Conservation (phyloP, 2,888 invertebrate species). For the Fragum fragum region DNA sequence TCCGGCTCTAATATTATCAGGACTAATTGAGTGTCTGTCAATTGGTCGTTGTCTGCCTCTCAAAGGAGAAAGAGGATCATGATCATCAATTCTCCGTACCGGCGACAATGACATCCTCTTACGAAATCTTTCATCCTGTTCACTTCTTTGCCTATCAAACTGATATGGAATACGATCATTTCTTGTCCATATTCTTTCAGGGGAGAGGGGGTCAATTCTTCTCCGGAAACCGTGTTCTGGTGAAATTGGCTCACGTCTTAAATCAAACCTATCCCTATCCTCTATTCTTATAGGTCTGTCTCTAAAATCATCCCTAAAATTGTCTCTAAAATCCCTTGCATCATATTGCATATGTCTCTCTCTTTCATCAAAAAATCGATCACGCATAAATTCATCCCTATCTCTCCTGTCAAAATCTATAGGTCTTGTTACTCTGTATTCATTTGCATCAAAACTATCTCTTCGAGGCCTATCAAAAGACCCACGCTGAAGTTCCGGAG, state of each 20-base stretch:
- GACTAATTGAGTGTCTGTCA: background rate
- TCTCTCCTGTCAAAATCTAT: constrained; percentile 18
- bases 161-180: background rate
- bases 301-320: constrained; percentile 12
- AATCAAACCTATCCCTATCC: constrained; percentile 5
- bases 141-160: background rate
- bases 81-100: background rate
- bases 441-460: background rate
- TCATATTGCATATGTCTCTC: background rate
- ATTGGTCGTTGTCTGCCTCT: background rate
- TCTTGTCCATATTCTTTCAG: background rate
- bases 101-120: constrained; percentile 27
- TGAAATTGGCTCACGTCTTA: constrained; percentile 7
- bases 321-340: background rate
- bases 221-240: constrained; percentile 1
- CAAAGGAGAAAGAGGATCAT: background rate
- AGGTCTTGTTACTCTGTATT: constrained; percentile 1
- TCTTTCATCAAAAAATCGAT: background rate
- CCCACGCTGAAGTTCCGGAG: constrained; percentile 1
- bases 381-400: background rate
- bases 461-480: background rate
- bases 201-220: constrained; percentile 17
- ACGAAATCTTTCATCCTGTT: constrained; percentile 4
- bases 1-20: background rate
- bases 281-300: constrained; percentile 12